Conservation (phyloP, 1,140 invertebrate species). For the Drosophila burlai region DNA sequence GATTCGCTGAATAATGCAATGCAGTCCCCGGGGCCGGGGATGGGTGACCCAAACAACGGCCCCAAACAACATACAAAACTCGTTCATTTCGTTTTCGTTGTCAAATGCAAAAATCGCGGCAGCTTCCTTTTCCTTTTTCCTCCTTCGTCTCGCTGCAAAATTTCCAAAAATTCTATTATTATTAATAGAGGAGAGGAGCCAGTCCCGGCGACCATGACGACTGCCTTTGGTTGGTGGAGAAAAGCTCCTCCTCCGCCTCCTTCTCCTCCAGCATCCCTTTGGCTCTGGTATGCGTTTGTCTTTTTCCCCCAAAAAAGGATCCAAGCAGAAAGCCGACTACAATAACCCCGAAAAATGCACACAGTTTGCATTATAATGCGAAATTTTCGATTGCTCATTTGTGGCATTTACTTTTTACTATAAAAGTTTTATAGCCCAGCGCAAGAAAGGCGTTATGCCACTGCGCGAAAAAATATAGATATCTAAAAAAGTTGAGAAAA, state of each 20-base stretch:
- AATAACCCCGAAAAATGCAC: conserved; percentile 82
- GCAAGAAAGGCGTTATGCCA: conserved; percentile 13
- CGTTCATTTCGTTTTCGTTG: conserved; percentile 68
- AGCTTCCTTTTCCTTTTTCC: conserved; percentile 76
- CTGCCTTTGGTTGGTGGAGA: conserved; percentile 42
- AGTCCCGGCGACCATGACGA: conserved; percentile 67
- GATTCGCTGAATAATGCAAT: conserved; percentile 57
- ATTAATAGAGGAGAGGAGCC: conserved; percentile 69
- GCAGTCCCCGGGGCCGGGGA: conserved; percentile 23
- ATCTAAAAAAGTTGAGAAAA: background rate
- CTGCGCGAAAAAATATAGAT: background rate
- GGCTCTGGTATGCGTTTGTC: conserved; percentile 74
- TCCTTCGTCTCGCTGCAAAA: conserved; percentile 54
- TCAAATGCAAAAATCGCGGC: conserved; percentile 80
- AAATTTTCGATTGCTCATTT: conserved; percentile 84
- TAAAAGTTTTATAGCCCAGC: conserved; percentile 79
- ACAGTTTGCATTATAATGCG: conserved; percentile 84
- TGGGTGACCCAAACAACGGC: conserved; percentile 21
- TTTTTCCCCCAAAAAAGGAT: conserved; percentile 32
- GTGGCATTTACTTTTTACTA: conserved; percentile 84
- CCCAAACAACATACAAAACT: conserved; percentile 31
- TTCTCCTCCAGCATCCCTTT: conserved; percentile 1
- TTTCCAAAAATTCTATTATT: conserved; percentile 83
- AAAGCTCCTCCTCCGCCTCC: background rate
- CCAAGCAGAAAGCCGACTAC: conserved; percentile 61